A percentile compares a stretch with the other conserved stretches of the same genome.
Evolutionary conservation across 2,113 vertebrate species (phyloP).

Genomic region (Sus scrofa): DNA sequence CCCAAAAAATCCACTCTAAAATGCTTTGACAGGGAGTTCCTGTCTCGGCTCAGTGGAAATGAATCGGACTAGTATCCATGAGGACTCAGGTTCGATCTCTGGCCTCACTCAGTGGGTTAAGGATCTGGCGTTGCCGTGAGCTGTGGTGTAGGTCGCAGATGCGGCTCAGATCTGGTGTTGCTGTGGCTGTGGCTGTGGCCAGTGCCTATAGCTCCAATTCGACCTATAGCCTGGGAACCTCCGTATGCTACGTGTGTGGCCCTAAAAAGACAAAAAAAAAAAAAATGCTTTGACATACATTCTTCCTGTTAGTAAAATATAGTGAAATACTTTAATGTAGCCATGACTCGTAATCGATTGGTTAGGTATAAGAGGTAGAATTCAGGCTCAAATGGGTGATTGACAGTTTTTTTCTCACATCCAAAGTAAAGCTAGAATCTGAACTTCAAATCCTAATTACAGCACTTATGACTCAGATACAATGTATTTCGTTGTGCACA

Average conservation of each 20-base stretch:
- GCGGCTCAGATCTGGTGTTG: too few relatives aligned
- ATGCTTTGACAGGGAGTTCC: slow-evolving; percentile 19
- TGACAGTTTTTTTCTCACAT: slow-evolving; percentile 80
- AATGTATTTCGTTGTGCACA: slow-evolving; percentile 82
- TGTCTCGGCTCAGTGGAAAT: too few relatives aligned
- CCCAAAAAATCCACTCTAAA: slow-evolving; percentile 63
- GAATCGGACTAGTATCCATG: too few relatives aligned
- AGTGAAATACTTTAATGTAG: slow-evolving; percentile 82
- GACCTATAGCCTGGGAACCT: too few relatives aligned
- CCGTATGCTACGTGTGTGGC: too few relatives aligned
- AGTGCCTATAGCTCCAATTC: too few relatives aligned
- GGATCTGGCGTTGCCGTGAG: too few relatives aligned
- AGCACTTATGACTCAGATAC: slow-evolving; percentile 81
- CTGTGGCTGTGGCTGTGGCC: too few relatives aligned
- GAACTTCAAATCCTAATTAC: slow-evolving; percentile 82
- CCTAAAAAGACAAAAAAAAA: too few relatives aligned
- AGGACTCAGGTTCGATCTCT: too few relatives aligned
- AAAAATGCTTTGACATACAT: slow-evolving; percentile 61
- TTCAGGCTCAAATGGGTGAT: slow-evolving; percentile 83
- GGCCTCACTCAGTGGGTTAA: too few relatives aligned
- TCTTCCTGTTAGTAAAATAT: slow-evolving; percentile 82
- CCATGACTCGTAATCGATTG: slow-evolving; percentile 83
- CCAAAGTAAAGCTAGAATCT: slow-evolving; percentile 80
- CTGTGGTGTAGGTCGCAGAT: too few relatives aligned
- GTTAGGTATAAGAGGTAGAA: slow-evolving; percentile 82